A percentile compares a stretch with the other conserved stretches of the same genome.
These are phyloP conservation scores for Xiphorhynchus elegans DNA, from an alignment of 2,113 vertebrate species.

Conservation along the genomic window DNA sequence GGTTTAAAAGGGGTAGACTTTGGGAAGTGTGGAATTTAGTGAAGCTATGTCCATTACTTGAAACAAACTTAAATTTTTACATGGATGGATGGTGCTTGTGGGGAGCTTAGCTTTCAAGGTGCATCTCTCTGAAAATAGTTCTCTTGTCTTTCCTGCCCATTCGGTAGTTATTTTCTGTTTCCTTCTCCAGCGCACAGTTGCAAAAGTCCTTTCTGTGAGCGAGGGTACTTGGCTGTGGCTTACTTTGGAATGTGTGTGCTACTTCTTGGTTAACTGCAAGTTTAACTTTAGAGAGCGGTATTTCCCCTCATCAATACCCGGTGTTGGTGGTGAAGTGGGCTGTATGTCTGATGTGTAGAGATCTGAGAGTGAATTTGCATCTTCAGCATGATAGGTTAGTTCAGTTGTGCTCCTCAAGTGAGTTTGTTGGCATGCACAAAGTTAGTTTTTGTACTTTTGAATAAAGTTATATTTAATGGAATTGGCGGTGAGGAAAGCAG, in stretches of 20 bases:
- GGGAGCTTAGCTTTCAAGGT: neutral
- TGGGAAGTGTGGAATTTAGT: neutral
- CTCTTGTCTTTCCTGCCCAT: neutral
- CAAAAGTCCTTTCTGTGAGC: neutral
- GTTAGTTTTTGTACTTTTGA: neutral
- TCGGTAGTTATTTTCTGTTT: neutral
- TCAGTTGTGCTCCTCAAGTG: neutral
- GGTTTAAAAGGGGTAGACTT: neutral
- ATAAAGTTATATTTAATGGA: neutral
- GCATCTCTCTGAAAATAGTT: neutral
- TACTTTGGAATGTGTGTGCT: neutral
- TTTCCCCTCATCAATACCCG: neutral
- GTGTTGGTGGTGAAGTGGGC: neutral
- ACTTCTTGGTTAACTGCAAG: neutral
- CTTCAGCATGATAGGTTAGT: neutral
- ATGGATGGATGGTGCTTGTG: neutral
- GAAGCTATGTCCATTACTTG: neutral
- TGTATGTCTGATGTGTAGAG: neutral
- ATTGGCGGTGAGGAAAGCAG: neutral
- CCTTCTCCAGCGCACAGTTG: neutral
- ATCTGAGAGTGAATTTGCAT: neutral
- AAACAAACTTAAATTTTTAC: neutral
- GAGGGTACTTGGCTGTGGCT: neutral
- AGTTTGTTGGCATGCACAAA: neutral
- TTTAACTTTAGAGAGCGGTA: neutral